Evolutionary conservation across 2,888 invertebrate species (phyloP).

Genomic region (Aspidiotus rigidus): DNA sequence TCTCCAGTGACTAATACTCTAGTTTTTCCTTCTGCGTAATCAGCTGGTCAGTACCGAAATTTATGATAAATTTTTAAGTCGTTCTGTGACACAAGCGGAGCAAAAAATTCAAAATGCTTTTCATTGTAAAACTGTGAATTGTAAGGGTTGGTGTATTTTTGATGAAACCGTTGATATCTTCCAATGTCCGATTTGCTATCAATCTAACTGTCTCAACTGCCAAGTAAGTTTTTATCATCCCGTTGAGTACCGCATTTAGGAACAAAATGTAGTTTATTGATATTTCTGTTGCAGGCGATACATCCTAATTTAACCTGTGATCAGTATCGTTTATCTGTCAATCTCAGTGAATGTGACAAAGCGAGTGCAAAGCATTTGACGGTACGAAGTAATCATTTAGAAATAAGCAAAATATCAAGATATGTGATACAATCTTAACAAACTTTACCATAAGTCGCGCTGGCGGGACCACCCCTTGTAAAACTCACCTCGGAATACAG

Average conservation of each 20-base stretch:
- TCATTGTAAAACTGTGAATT: slow-evolving; percentile 83
- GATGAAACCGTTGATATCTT: slow-evolving; percentile 75
- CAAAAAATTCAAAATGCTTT: slow-evolving; percentile 69
- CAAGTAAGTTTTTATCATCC: slow-evolving; percentile 50
- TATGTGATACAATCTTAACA: too few relatives aligned
- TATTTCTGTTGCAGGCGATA: not conserved
- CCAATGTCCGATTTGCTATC: slow-evolving; percentile 70
- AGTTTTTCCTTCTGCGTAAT: slow-evolving; percentile 28
- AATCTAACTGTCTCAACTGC: slow-evolving; percentile 74
- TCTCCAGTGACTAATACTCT: not conserved
- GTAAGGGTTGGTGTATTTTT: slow-evolving; percentile 80
- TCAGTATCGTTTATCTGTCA: not conserved
- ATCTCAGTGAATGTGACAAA: too few relatives aligned
- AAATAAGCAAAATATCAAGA: too few relatives aligned
- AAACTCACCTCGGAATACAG: too few relatives aligned
- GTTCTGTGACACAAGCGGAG: slow-evolving; percentile 72
- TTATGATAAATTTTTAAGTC: slow-evolving; percentile 71
- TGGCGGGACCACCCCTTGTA: too few relatives aligned
- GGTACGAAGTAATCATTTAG: too few relatives aligned
- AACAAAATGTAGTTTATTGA: too few relatives aligned
- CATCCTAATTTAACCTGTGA: not conserved
- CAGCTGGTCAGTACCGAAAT: slow-evolving; percentile 58
- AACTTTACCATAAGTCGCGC: too few relatives aligned
- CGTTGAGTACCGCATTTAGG: too few relatives aligned
- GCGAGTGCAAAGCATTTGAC: too few relatives aligned